phyloP scores from a whole-genome alignment of 2,888 invertebrate genomes.

The Onthophagus sagittarius region DNA sequence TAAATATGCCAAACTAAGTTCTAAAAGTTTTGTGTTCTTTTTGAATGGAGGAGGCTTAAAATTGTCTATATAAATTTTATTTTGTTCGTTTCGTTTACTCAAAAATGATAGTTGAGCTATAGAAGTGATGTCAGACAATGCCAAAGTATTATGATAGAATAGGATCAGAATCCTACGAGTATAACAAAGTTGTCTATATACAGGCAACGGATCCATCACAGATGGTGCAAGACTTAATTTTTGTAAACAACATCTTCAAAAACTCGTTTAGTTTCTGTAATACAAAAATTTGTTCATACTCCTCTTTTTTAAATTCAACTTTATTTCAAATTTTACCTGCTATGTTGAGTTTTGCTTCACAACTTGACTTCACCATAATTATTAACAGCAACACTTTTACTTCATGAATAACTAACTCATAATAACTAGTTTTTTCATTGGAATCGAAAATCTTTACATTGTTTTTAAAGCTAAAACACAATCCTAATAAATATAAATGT shows the following conservation, averaged over 20 bases:
- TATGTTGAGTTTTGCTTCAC: conserved; percentile 74
- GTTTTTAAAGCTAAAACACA: conserved; percentile 70
- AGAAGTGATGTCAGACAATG: too few species aligned
- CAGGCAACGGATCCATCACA: conserved; percentile 73
- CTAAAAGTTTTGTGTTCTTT: too few species aligned
- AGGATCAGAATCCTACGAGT: conserved; percentile 80
- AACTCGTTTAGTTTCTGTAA: conserved; percentile 72
- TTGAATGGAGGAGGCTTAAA: too few species aligned
- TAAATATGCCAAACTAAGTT: too few species aligned
- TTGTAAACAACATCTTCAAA: conserved; percentile 72
- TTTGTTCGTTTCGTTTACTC: too few species aligned
- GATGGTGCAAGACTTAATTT: conserved; percentile 61
- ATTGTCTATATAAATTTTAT: too few species aligned
- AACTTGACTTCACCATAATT: conserved; percentile 72
- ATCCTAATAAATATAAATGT: background rate
- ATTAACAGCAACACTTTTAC: conserved; percentile 78
- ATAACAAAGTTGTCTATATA: conserved; percentile 85
- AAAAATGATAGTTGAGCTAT: too few species aligned
- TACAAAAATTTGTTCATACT: too few species aligned
- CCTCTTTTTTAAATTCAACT: background rate
- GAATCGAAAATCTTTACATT: conserved; percentile 66
- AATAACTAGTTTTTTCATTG: conserved; percentile 73
- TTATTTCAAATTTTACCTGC: conserved; percentile 55
- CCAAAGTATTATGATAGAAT: too few species aligned
- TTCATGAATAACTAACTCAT: conserved; percentile 81